These are phyloP conservation scores for Pipa parva DNA, from an alignment of 2,113 vertebrate species.

Conservation along the genomic window DNA sequence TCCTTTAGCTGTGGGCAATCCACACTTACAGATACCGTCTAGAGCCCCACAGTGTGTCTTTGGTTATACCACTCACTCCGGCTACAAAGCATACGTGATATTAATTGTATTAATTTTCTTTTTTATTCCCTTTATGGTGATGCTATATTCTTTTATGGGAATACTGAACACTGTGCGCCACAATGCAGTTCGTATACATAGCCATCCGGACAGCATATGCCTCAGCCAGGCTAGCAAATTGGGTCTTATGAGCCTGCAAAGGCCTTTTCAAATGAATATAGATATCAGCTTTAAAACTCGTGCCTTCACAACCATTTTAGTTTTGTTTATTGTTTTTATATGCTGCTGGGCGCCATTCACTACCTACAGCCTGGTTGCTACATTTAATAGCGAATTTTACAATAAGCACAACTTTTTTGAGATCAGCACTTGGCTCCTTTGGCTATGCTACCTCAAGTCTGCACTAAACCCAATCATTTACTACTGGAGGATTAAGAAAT, in stretches of 20 bases:
- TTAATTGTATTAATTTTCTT: slow-evolving; percentile 83
- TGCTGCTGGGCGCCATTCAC: slow-evolving; percentile 92
- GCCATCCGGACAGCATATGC: slow-evolving; percentile 88
- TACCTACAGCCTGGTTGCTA: slow-evolving; percentile 86
- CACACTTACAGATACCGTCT: slow-evolving; percentile 79
- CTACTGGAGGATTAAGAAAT: slow-evolving; percentile 99
- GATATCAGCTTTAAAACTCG: slow-evolving; percentile 99
- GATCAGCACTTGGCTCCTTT: slow-evolving; percentile 94
- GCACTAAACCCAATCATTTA: slow-evolving; percentile 97
- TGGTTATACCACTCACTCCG: slow-evolving; percentile 75
- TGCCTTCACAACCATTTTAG: slow-evolving; percentile 98
- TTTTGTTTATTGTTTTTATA: slow-evolving; percentile 92
- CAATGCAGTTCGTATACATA: slow-evolving; percentile 91
- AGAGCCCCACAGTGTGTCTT: slow-evolving; percentile 94
- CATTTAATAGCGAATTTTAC: slow-evolving; percentile 87
- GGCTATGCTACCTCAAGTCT: slow-evolving; percentile 98
- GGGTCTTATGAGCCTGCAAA: slow-evolving; percentile 90
- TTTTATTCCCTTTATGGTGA: slow-evolving; percentile 88
- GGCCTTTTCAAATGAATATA: slow-evolving; percentile 91
- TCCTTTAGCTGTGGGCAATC: slow-evolving; percentile 81
- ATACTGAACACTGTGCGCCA: slow-evolving; percentile 93
- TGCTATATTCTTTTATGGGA: slow-evolving; percentile 92
- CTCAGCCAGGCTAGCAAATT: slow-evolving; percentile 94
- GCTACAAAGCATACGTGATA: slow-evolving; percentile 84
- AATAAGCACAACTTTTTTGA: slow-evolving; percentile 87